These are phyloP conservation scores for Oscheius onirici DNA, from an alignment of 2,888 invertebrate species.

Conservation along the genomic window DNA sequence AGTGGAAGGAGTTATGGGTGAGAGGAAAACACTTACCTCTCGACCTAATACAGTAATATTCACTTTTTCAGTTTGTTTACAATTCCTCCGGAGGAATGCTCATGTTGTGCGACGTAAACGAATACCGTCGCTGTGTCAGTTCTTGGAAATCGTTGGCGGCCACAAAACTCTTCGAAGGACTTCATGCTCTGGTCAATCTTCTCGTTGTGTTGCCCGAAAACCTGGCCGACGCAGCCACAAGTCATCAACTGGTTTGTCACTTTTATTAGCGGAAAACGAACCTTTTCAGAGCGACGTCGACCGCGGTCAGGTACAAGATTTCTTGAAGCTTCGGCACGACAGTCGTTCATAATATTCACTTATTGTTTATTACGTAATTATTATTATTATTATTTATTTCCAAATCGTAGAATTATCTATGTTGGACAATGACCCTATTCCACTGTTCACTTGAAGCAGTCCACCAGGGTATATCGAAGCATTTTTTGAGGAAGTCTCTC, in stretches of 20 bases:
- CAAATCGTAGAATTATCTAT: no score
- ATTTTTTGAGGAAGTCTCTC: no score
- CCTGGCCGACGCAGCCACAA: slow-evolving; percentile 91
- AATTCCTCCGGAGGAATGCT: slow-evolving; percentile 85
- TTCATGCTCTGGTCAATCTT: slow-evolving; percentile 94
- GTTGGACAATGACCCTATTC: no score
- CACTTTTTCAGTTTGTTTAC: slow-evolving; percentile 50
- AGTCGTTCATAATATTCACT: slow-evolving; percentile 74
- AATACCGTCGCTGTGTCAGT: slow-evolving; percentile 77
- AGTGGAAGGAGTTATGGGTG: no score
- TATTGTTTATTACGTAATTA: background rate
- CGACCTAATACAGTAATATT: no score
- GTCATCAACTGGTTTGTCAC: slow-evolving; percentile 82
- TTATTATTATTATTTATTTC: background rate
- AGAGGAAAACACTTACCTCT: no score
- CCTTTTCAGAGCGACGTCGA: slow-evolving; percentile 75
- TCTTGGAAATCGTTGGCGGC: slow-evolving; percentile 39
- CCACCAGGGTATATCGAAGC: no score
- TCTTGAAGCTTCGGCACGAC: slow-evolving; percentile 92
- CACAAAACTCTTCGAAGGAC: slow-evolving; percentile 56
- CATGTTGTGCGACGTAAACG: slow-evolving; percentile 96
- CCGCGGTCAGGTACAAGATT: slow-evolving; percentile 86
- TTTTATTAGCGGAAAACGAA: background rate
- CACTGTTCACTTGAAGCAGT: no score
- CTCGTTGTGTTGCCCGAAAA: slow-evolving; percentile 94